phyloP scores from a whole-genome alignment of 2,113 vertebrate species.

The Ceyx cyanopectus region DNA sequence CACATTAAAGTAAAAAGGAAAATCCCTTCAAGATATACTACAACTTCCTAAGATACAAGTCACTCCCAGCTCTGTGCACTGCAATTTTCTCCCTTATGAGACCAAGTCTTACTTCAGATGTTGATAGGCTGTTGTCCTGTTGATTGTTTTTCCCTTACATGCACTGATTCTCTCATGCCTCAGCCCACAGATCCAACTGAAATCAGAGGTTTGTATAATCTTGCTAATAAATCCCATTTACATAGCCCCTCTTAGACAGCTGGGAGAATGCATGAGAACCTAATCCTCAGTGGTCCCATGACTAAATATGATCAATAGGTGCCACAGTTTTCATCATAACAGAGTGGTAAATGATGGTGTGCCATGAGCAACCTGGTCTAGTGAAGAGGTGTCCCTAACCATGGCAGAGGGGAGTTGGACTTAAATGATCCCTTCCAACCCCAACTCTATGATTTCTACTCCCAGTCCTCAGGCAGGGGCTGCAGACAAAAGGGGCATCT shows the following conservation, averaged over 20 bases:
- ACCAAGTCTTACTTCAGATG: neutral
- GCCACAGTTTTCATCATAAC: neutral
- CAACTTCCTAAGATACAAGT: neutral
- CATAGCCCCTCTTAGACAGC: neutral
- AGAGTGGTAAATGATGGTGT: neutral
- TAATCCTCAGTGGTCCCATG: neutral
- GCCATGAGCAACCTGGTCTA: neutral
- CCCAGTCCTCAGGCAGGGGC: neutral
- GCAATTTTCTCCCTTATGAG: neutral
- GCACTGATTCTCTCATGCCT: neutral
- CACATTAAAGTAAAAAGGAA: neutral
- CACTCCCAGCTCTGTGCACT: neutral
- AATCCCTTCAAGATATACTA: neutral
- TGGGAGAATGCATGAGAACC: neutral
- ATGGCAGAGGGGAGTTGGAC: rapidly evolving
- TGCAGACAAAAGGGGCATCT: neutral
- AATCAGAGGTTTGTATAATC: neutral
- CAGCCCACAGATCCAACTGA: neutral
- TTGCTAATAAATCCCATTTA: neutral
- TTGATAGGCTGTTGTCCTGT: neutral
- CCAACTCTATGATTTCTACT: neutral
- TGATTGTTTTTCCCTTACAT: neutral
- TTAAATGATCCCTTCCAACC: neutral
- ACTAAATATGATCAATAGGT: neutral
- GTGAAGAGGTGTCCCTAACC: neutral